Conservation (phyloP, 2,888 invertebrate species). For the Acleris emargana region DNA sequence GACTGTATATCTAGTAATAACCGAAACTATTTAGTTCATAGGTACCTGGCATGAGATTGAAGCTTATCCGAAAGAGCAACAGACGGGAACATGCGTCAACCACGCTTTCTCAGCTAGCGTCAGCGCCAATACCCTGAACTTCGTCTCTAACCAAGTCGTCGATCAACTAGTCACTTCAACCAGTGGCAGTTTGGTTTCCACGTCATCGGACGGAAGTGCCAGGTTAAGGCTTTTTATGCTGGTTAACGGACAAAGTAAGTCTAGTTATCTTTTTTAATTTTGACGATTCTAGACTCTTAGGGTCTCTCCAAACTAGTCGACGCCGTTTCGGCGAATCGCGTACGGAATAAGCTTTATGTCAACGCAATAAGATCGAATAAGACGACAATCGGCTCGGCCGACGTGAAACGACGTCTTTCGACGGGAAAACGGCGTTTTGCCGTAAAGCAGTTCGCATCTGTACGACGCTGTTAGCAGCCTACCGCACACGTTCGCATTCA, state of each 20-base stretch:
- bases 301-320: no score
- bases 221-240: constrained; percentile 36
- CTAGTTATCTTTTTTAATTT: no score
- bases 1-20: constrained; percentile 25
- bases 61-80: constrained; percentile 71
- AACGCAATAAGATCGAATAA: no score
- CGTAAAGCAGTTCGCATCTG: no score
- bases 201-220: constrained; percentile 6
- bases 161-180: constrained; percentile 40
- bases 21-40: constrained; percentile 60
- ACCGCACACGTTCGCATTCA: no score
- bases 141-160: constrained; percentile 46
- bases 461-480: no score
- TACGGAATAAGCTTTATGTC: no score
- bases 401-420: no score
- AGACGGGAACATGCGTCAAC: constrained; percentile 57
- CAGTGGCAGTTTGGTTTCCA: constrained; percentile 8
- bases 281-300: neutral
- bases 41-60: constrained; percentile 84
- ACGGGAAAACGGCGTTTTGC: no score
- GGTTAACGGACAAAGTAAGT: constrained; percentile 13
- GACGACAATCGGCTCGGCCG: no score
- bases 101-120: constrained; percentile 8
- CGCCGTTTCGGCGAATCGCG: no score
- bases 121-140: constrained; percentile 28